These are phyloP conservation scores for Thalassophryne amazonica DNA, from an alignment of 2,797 vertebrate species.

Conservation along the genomic window DNA sequence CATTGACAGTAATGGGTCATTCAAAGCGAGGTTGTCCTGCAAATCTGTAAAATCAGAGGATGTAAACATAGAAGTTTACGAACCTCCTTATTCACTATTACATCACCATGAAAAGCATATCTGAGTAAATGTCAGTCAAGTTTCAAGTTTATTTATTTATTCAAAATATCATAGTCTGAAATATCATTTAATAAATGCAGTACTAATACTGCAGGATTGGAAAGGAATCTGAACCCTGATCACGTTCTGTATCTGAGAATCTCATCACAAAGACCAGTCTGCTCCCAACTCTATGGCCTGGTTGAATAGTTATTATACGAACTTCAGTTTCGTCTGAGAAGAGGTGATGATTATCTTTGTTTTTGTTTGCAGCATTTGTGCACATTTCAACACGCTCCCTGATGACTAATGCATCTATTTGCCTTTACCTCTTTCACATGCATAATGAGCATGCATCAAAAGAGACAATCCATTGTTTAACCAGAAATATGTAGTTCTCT, in stretches of 20 bases:
- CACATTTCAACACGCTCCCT: neutral
- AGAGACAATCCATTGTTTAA: slow-evolving; percentile 6
- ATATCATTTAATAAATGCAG: neutral
- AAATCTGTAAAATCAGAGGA: slow-evolving; percentile 2
- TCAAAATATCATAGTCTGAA: too few relatives aligned
- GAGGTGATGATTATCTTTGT: slow-evolving; percentile 47
- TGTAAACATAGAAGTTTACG: slow-evolving; percentile 6
- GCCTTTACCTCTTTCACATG: neutral
- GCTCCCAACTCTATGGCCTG: slow-evolving; percentile 31
- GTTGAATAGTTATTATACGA: slow-evolving; percentile 49
- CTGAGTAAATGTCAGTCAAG: slow-evolving; percentile 25
- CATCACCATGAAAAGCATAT: slow-evolving; percentile 3
- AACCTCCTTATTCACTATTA: neutral
- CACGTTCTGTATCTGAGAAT: slow-evolving; percentile 41
- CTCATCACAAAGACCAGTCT: slow-evolving; percentile 45
- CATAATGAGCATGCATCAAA: neutral
- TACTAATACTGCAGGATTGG: neutral
- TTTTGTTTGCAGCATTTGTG: slow-evolving; percentile 6
- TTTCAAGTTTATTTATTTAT: too few relatives aligned
- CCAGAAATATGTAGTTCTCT: too few relatives aligned
- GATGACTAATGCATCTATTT: slow-evolving; percentile 27
- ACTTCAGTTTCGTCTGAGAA: slow-evolving; percentile 40
- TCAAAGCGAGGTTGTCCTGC: neutral
- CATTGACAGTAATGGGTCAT: too few relatives aligned
- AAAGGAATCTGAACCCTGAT: slow-evolving; percentile 30